A percentile compares a stretch with the other conserved stretches of the same genome.
Conservation (phyloP, 2,888 invertebrate genomes). For the Scaeva pyrastri region DNA sequence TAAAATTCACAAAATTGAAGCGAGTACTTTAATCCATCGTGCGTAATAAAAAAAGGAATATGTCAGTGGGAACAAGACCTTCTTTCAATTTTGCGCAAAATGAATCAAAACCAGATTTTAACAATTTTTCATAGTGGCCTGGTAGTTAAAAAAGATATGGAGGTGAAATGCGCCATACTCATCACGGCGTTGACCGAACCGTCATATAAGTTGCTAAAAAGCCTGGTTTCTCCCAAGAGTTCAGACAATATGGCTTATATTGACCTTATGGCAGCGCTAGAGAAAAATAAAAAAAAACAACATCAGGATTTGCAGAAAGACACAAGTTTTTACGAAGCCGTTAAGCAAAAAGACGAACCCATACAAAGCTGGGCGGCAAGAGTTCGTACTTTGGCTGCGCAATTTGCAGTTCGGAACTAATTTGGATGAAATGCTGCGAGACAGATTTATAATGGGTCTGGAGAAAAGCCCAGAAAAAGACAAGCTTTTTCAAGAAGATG, state of each 20-base stretch:
- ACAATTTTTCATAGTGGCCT: constrained; percentile 1
- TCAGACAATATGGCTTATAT: background rate
- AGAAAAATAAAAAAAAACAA: background rate
- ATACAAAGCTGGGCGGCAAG: constrained; percentile 44
- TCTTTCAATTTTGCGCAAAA: background rate
- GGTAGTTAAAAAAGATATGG: background rate
- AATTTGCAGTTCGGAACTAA: constrained; percentile 35
- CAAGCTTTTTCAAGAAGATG: constrained; percentile 45
- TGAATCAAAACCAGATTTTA: background rate
- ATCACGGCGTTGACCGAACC: background rate
- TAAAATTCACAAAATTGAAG: too few species aligned
- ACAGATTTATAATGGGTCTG: constrained; percentile 54
- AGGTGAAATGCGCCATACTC: background rate
- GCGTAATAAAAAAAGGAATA: background rate
- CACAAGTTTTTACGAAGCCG: constrained; percentile 38
- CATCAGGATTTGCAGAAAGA: constrained; percentile 31
- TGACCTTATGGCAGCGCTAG: background rate
- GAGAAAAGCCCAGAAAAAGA: constrained; percentile 48
- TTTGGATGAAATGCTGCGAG: constrained; percentile 34
- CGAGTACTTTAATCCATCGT: too few species aligned
- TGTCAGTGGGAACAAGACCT: background rate
- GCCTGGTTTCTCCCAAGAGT: background rate
- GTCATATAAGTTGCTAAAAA: constrained; percentile 6
- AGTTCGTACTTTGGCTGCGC: constrained; percentile 33
- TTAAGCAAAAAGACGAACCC: constrained; percentile 8